Evolutionary conservation across 2,113 vertebrate species (phyloP).

Genomic region (Chloropsis cyanopogon): DNA sequence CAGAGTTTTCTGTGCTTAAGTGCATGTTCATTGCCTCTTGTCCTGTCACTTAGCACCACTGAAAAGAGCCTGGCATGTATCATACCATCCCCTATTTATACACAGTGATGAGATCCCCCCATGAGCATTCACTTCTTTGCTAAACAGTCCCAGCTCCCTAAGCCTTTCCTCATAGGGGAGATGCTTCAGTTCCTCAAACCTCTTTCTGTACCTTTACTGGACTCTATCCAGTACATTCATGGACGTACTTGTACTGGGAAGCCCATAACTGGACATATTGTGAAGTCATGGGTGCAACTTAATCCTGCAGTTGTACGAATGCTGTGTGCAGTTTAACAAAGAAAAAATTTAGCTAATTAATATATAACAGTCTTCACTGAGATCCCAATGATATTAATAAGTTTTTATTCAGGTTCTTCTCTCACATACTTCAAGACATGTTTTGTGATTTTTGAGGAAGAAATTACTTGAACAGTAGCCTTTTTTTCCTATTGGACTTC

Average conservation of each 20-base stretch:
- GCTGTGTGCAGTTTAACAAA: not conserved
- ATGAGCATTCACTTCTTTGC: not conserved
- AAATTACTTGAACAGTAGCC: not conserved
- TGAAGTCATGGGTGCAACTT: not conserved
- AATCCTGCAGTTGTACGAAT: constrained; percentile 15
- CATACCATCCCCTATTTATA: not conserved
- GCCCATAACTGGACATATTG: not conserved
- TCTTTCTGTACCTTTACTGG: not conserved
- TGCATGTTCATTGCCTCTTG: not conserved
- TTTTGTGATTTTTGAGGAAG: not conserved
- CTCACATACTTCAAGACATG: not conserved
- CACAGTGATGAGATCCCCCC: not conserved
- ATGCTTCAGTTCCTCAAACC: not conserved
- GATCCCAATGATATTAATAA: not conserved
- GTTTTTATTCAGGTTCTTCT: not conserved
- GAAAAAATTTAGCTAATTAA: not conserved
- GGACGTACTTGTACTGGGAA: not conserved
- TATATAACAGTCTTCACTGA: not conserved
- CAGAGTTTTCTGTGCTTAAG: not conserved
- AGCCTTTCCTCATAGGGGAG: not conserved
- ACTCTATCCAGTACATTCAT: not conserved
- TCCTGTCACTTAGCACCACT: not conserved
- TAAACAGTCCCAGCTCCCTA: not conserved
- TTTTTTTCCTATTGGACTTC: not conserved
- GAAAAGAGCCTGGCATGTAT: not conserved